Base-by-base conservation (phyloP, 2,888 invertebrate species). In the Helobdella robusta region DNA sequence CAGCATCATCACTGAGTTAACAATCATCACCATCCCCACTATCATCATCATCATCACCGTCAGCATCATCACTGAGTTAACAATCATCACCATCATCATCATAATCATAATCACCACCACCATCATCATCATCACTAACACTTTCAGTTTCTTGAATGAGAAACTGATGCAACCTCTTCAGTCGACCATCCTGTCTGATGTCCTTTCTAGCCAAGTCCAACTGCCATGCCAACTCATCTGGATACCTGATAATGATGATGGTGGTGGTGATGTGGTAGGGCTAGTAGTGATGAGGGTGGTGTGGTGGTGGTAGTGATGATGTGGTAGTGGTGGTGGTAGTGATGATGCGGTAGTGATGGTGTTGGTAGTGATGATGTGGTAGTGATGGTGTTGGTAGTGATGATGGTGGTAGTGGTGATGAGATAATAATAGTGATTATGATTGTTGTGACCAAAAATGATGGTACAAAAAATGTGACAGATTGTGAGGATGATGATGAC, bases 101-200 rank as follows among this genome's bases (percentile, higher is more conserved):
- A n/a, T n/a, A 11, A 40, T 40, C 44, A 40, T 40, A 40, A 15
- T 11, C 44, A 40, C n/a, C 44, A 40, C 44, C 44, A 15, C 44
- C 44, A n/a, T n/a, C 59, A 20, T 60, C 61, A 8, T 23, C 58
- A 11, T 20, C 23, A 71, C 79, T 73, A 73, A 82, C 82, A 68
- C 90, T 89, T 67, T 87, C 89, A 0, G 94, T 97, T 83, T 97
- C 97, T 0, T 90, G 87, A 46, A 95, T 89, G 3, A 98, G 83
- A 80, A 97, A 98, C 78, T 93, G 91, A 79, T 98, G 97, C 34
- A 98, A 82, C 66, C 86, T 85, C 77, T 87, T 89, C 71, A 91
- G 85, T 0, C 87, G 84, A 77, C 91, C 89, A 54, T 86, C 88
- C 63, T 91, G 84, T 46, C 94, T 84, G 67, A 97, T 93, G 75